Conservation (phyloP, 2,113 vertebrate species). For the Oryzias woworae region DNA sequence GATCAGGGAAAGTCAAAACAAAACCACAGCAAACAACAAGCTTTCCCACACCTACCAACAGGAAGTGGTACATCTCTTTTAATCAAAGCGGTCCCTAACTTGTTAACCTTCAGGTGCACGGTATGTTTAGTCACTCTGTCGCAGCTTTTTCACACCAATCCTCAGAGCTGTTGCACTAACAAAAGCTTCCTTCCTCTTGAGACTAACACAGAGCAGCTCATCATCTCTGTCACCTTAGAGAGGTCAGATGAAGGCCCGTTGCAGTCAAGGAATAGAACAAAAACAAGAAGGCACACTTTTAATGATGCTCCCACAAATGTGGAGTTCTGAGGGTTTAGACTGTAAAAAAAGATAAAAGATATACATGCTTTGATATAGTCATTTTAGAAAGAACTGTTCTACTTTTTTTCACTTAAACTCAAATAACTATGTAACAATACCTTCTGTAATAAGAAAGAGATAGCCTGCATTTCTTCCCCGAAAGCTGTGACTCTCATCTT, state of each 20-base stretch:
- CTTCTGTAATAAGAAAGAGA: too few relatives aligned
- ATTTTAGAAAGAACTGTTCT: too few relatives aligned
- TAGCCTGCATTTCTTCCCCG: too few relatives aligned
- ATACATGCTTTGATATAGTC: too few relatives aligned
- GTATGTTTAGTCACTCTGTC: constrained; percentile 27
- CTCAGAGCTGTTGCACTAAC: constrained; percentile 1
- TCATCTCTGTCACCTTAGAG: constrained; percentile 25
- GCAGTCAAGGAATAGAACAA: too few relatives aligned
- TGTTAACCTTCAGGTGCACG: constrained; percentile 44
- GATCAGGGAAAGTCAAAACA: background rate
- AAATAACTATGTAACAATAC: too few relatives aligned
- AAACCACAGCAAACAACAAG: background rate
- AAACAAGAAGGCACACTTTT: too few relatives aligned
- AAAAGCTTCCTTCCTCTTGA: background rate
- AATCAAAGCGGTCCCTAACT: constrained; percentile 29
- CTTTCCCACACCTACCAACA: background rate
- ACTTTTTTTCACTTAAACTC: too few relatives aligned
- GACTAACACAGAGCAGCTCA: constrained; percentile 22
- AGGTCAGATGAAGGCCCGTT: background rate
- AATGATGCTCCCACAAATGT: too few relatives aligned
- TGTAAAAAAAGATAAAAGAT: too few relatives aligned
- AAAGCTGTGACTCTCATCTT: too few relatives aligned
- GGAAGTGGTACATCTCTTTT: constrained; percentile 3
- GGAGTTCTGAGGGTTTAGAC: too few relatives aligned
- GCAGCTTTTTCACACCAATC: constrained; percentile 32